These are phyloP conservation scores for Grallaria varia DNA, from an alignment of 2,113 vertebrate species.

Conservation along the genomic window DNA sequence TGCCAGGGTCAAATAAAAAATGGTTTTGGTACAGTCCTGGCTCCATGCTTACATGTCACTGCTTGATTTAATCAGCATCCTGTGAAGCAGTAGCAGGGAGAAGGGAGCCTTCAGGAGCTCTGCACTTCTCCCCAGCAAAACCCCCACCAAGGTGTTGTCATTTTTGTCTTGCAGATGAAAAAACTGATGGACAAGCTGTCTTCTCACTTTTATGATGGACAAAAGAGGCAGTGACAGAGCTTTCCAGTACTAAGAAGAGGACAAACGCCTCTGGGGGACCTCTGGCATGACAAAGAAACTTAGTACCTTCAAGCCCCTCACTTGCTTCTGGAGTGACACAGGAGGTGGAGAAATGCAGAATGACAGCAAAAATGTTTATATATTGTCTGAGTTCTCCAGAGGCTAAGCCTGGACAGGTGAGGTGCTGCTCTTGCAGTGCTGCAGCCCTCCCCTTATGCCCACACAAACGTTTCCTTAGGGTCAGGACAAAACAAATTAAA, in stretches of 20 bases:
- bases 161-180: not conserved
- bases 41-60: fast-evolving
- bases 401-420: not conserved
- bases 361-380: fast-evolving
- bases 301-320: not conserved
- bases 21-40: not conserved
- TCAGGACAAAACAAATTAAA: not conserved
- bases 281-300: not conserved
- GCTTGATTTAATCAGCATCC: not conserved
- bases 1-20: not conserved
- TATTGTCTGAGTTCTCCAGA: not conserved
- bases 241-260: not conserved
- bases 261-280: not conserved
- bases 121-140: not conserved
- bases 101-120: not conserved
- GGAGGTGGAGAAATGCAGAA: not conserved
- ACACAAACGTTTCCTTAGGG: not conserved
- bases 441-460: not conserved
- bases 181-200: not conserved
- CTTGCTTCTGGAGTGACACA: not conserved
- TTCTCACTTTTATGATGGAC: not conserved
- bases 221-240: not conserved
- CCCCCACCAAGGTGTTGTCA: not conserved
- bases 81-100: not conserved
- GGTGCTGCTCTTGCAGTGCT: not conserved